These are phyloP conservation scores for Scomberomorus guttatus DNA, from an alignment of 2,797 vertebrate species.

Conservation along the genomic window DNA sequence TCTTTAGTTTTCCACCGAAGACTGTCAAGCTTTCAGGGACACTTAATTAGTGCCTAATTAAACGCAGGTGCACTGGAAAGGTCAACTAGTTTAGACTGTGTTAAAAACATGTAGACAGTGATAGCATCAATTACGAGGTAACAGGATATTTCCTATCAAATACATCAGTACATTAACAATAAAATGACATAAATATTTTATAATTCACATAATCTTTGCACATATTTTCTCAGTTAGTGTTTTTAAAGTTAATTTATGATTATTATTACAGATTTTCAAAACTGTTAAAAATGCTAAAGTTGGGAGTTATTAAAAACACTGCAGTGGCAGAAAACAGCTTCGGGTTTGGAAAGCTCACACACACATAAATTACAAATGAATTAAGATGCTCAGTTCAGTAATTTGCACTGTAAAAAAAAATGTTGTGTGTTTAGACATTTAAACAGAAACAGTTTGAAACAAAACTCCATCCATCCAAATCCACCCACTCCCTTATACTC, in stretches of 20 bases:
- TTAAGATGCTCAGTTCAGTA: not conserved
- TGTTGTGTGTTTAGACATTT: not conserved
- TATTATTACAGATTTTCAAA: not conserved
- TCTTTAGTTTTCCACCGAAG: constrained; percentile 29
- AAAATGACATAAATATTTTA: constrained; percentile 9
- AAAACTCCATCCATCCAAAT: not conserved
- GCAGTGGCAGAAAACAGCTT: not conserved
- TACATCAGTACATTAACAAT: not conserved
- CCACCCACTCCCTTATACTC: not conserved
- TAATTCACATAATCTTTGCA: not conserved
- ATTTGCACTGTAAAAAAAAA: constrained; percentile 2
- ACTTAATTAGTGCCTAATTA: constrained; percentile 52
- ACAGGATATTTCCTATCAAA: not conserved
- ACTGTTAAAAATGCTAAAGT: not conserved
- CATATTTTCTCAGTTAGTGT: not conserved
- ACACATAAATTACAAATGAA: not conserved
- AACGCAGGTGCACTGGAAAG: constrained; percentile 48
- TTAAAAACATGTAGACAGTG: constrained; percentile 23
- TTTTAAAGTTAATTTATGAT: not conserved
- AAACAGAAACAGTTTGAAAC: not conserved
- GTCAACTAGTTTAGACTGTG: constrained; percentile 30
- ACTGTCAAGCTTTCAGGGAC: constrained; percentile 39
- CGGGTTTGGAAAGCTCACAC: not conserved
- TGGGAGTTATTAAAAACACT: not conserved
- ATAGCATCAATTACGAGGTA: not conserved